These are phyloP conservation scores for Achatina immaculata DNA, from an alignment of 1,140 invertebrate species.

Conservation along the genomic window DNA sequence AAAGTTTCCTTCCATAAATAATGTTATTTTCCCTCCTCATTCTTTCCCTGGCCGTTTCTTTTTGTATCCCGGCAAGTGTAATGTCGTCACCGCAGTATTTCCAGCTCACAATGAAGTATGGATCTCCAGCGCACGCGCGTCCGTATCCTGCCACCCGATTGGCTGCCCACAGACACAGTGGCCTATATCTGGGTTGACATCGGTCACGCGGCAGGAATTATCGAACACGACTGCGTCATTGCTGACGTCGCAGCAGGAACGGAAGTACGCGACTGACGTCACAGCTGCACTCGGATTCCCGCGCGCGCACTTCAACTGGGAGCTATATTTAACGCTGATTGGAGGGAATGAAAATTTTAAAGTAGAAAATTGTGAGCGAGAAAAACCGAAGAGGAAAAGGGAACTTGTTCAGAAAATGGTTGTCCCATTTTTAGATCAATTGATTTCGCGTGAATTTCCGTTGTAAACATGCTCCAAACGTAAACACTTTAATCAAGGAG, in stretches of 20 bases:
- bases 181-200: constrained; percentile 12
- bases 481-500: constrained; percentile 13
- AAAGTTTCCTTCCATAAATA: not conserved
- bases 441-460: constrained; percentile 11
- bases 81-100: constrained; percentile 20
- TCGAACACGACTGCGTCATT: constrained; percentile 21
- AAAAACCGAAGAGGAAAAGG: not conserved
- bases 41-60: too few relatives aligned
- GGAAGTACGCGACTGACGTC: constrained; percentile 21
- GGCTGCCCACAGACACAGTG: constrained; percentile 5
- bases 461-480: constrained; percentile 11
- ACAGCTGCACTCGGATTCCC: constrained; percentile 22
- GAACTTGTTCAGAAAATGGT: not conserved
- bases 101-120: constrained; percentile 26
- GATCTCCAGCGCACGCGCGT: constrained; percentile 20
- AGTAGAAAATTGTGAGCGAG: not conserved
- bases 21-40: not conserved
- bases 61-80: not conserved
- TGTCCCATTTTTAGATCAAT: not conserved
- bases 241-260: constrained; percentile 5
- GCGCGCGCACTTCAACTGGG: not conserved
- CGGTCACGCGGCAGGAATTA: constrained; percentile 28
- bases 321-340: not conserved
- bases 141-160: constrained; percentile 4
- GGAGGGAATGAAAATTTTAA: not conserved